Base-by-base conservation (phyloP, 2,797 vertebrate genomes). In the Acrocephalus scirpaceus region DNA sequence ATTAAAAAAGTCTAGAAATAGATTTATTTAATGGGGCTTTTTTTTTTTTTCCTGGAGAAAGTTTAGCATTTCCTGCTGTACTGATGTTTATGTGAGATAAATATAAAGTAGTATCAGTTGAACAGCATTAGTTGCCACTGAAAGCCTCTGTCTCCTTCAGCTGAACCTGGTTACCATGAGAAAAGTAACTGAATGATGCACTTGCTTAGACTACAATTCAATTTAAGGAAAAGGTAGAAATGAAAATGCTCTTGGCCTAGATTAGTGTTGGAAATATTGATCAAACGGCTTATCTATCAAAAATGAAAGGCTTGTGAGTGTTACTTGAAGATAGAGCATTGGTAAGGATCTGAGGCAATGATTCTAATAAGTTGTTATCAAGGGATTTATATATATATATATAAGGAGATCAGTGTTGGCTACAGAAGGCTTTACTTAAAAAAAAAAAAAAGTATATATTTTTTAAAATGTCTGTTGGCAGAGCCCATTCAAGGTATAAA, bases 241-340 rank as follows among this genome's bases (percentile, higher is more conserved):
- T 93, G 10, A 90, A 80, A 96, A 94, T 88, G 69, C 86, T 93
- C n/a, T 94, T 92, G 79, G 80, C 50, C 72, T 91, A 92, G 84
- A 95, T 93, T 90, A 94, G 76, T 80, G 67, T 95, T 85, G 74
- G 91, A 96, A 95, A 92, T 91, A 95, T 90, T 61, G 94, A 95
- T 95, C 57, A 89, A 80, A 78, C 69, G 73, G 44, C 65, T 93
- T 93, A 80, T 93, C 58, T 95, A 54, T 76, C 80, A 90, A 82
- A 94, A 91, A 92, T 71, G 60, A 91, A 95, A 88, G 57, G 51
- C 75, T 72, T 60, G 61, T 36, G 53, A 79, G 58, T 56, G 48
- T 67, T 92, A 83, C 94, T 95, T 93, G 91, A 94, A 94, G 93
- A 75, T 18, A n/a, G 56, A 81, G 17, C 44, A 50, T 70, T 81